Evolutionary conservation across 1,140 invertebrate genomes (phyloP).

Genomic region (Brachionus koreanus): DNA sequence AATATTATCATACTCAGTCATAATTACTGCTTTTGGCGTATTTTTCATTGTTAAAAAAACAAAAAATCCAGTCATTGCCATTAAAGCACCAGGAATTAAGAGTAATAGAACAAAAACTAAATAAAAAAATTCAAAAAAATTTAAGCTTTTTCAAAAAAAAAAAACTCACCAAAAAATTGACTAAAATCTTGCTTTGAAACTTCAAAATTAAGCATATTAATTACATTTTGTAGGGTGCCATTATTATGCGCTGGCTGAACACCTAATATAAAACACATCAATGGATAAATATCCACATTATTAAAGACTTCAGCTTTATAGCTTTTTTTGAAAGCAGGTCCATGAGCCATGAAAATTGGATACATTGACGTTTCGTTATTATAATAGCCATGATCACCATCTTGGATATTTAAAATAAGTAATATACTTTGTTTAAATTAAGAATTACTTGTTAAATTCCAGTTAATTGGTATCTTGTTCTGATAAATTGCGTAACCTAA

Average conservation of each 20-base stretch:
- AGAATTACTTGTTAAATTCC: slow-evolving; percentile 27
- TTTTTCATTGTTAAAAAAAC: slow-evolving; percentile 22
- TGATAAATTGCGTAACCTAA: slow-evolving; percentile 36
- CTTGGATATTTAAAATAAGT: background rate
- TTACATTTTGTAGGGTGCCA: slow-evolving; percentile 17
- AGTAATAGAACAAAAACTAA: slow-evolving; percentile 17
- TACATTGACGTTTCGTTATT: slow-evolving; percentile 64
- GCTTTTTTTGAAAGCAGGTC: slow-evolving; percentile 64
- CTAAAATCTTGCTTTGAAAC: background rate
- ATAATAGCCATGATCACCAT: slow-evolving; percentile 68
- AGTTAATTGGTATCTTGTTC: background rate
- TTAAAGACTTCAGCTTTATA: slow-evolving; percentile 63
- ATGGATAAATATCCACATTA: slow-evolving; percentile 66
- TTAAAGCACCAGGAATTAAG: background rate
- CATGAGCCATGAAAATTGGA: slow-evolving; percentile 68
- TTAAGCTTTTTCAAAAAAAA: background rate
- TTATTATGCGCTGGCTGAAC: background rate
- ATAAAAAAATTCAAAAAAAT: background rate
- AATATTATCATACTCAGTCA: slow-evolving; percentile 7
- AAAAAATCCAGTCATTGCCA: slow-evolving; percentile 14
- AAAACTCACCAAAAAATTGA: background rate
- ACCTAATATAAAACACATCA: slow-evolving; percentile 50
- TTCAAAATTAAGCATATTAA: slow-evolving; percentile 35
- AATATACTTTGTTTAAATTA: background rate
- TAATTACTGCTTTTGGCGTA: background rate